phyloP scores from a whole-genome alignment of 2,888 invertebrate genomes.

The Adelognathus sp. region DNA sequence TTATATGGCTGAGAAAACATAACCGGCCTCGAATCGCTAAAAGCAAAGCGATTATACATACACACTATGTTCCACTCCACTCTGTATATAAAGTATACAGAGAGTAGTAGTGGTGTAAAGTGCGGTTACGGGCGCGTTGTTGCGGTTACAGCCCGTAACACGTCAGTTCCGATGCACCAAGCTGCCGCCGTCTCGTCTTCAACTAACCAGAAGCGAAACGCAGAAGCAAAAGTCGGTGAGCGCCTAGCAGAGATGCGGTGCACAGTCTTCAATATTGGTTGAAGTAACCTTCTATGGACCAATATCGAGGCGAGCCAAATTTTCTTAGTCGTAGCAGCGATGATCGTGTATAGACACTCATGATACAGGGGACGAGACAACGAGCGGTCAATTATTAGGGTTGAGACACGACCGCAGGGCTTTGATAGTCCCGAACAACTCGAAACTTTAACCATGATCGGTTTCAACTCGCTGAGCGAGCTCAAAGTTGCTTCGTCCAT shows the following conservation, averaged over 20 bases:
- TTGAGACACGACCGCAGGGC: constrained; percentile 71
- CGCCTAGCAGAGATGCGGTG: too few species aligned
- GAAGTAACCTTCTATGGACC: too few species aligned
- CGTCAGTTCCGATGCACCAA: constrained; percentile 73
- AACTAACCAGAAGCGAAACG: constrained; percentile 69
- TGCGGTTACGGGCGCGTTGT: constrained; percentile 78
- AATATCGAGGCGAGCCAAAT: too few species aligned
- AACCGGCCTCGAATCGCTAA: constrained; percentile 23
- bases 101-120: constrained; percentile 73
- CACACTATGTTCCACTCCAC: too few species aligned
- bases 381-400: constrained; percentile 74
- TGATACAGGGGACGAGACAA: constrained; percentile 72
- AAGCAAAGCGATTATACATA: constrained; percentile 4
- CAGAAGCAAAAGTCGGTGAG: constrained; percentile 45
- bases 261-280: too few species aligned
- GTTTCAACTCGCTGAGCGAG: constrained; percentile 43
- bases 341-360: constrained; percentile 62
- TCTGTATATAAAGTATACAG: constrained; percentile 65
- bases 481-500: background rate
- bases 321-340: too few species aligned
- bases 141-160: constrained; percentile 78
- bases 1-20: constrained; percentile 67
- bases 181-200: constrained; percentile 66
- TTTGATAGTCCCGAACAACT: constrained; percentile 59
- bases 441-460: constrained; percentile 16